These are phyloP conservation scores for Polietes domitor DNA, from an alignment of 2,888 invertebrate species.

Conservation along the genomic window DNA sequence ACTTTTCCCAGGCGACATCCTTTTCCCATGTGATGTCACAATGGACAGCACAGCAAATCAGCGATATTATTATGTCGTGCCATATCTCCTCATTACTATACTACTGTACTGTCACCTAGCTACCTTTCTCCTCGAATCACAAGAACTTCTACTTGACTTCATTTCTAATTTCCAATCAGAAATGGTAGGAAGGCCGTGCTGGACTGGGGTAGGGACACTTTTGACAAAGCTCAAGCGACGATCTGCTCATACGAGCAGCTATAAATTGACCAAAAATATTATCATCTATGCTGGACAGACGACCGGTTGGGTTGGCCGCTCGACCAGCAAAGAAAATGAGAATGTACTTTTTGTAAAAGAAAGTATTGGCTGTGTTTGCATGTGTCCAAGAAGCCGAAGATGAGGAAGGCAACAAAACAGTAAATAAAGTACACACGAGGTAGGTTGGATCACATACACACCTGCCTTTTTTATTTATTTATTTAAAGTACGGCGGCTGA, in stretches of 20 bases:
- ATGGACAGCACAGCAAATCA: conserved; percentile 9
- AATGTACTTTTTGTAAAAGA: conserved; percentile 13
- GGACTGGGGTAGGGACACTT: too few relatives aligned
- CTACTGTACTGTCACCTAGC: background rate
- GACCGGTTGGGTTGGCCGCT: too few relatives aligned
- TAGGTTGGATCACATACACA: conserved; percentile 55
- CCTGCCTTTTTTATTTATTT: conserved; percentile 47
- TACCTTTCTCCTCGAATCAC: background rate
- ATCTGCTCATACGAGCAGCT: background rate
- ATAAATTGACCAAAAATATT: conserved; percentile 4
- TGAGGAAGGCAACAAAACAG: too few relatives aligned
- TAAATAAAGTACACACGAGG: too few relatives aligned
- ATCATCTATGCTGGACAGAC: too few relatives aligned
- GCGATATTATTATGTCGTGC: conserved; percentile 18
- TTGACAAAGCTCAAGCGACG: conserved; percentile 2
- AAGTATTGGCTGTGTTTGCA: conserved; percentile 15
- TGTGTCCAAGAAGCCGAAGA: conserved; percentile 20
- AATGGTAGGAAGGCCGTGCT: background rate
- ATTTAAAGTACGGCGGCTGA: too few relatives aligned
- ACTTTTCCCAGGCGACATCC: too few relatives aligned
- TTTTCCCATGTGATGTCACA: background rate
- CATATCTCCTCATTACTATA: too few relatives aligned
- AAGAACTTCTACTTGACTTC: background rate
- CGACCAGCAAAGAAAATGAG: background rate
- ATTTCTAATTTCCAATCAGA: background rate